phyloP scores from a whole-genome alignment of 2,113 vertebrate genomes.

The Zosterops japonicus region DNA sequence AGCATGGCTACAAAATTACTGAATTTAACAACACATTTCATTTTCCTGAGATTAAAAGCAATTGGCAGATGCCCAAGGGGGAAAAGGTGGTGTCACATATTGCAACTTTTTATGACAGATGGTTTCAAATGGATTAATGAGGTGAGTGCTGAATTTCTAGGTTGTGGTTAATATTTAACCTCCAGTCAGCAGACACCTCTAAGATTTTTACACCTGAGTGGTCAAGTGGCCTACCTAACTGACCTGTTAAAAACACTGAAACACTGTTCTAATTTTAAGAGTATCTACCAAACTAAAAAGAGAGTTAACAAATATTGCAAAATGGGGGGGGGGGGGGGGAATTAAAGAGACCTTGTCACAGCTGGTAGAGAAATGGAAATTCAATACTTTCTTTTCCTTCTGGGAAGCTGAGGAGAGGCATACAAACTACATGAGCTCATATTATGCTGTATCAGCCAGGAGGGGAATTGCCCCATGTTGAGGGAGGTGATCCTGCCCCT shows the following conservation, averaged over 20 bases:
- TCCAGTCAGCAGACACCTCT: not conserved
- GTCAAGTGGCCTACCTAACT: not conserved
- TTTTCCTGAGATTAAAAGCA: not conserved
- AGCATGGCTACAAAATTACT: not conserved
- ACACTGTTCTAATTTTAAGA: not conserved
- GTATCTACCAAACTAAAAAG: not conserved
- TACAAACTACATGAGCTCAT: not conserved
- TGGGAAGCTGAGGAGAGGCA: not conserved
- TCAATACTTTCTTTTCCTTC: not conserved
- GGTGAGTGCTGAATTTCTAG: constrained; percentile 39
- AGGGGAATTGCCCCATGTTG: not conserved
- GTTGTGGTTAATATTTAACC: constrained; percentile 35
- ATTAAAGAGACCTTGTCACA: not conserved
- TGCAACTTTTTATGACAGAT: constrained; percentile 53
- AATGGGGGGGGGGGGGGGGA: accelerated
- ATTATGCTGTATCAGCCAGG: not conserved
- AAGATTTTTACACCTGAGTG: not conserved
- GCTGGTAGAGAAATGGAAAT: not conserved
- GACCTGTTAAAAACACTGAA: not conserved
- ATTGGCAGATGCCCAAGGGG: not conserved
- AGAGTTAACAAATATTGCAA: not conserved
- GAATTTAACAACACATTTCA: not conserved
- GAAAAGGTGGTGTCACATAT: not conserved
- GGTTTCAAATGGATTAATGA: constrained; percentile 53
- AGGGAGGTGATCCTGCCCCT: not conserved